These are phyloP conservation scores for Trichoplusia ni DNA, from an alignment of 1,140 invertebrate species.

Conservation along the genomic window DNA sequence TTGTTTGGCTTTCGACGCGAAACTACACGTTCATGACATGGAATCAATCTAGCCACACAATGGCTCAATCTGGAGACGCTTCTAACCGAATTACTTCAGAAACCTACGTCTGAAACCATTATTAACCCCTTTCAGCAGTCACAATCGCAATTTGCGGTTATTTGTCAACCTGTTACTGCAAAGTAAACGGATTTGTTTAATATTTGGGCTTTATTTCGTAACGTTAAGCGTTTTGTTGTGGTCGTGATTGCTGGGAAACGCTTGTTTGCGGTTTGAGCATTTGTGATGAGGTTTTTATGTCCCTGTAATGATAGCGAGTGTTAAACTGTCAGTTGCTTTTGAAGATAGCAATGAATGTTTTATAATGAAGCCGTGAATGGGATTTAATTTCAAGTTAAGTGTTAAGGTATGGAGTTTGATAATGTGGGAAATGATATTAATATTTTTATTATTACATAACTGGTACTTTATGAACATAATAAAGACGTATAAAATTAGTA, in stretches of 20 bases:
- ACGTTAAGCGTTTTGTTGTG: slow-evolving; percentile 37
- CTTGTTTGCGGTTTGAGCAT: slow-evolving; percentile 48
- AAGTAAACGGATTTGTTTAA: slow-evolving; percentile 32
- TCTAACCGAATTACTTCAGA: slow-evolving; percentile 51
- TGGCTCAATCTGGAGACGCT: slow-evolving; percentile 71
- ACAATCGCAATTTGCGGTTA: slow-evolving; percentile 77
- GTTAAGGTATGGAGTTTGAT: background rate
- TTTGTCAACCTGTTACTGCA: slow-evolving; percentile 52
- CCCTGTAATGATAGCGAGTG: slow-evolving; percentile 5
- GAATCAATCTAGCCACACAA: slow-evolving; percentile 47
- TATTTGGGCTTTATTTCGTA: slow-evolving; percentile 66
- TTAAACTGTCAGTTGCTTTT: slow-evolving; percentile 9
- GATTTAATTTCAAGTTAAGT: background rate
- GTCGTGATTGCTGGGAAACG: slow-evolving; percentile 39
- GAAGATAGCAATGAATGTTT: background rate
- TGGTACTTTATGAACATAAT: background rate
- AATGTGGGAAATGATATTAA: background rate
- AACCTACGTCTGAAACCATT: slow-evolving; percentile 42
- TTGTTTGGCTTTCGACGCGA: slow-evolving; percentile 1
- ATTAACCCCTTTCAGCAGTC: slow-evolving; percentile 77
- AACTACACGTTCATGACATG: slow-evolving; percentile 26
- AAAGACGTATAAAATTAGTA: background rate
- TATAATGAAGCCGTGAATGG: background rate
- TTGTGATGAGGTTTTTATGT: slow-evolving; percentile 9
- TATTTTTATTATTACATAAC: background rate